A percentile compares a stretch with the other conserved stretches of the same genome.
phyloP scores from a whole-genome alignment of 2,113 vertebrate genomes.

The Pygoscelis antarcticus region DNA sequence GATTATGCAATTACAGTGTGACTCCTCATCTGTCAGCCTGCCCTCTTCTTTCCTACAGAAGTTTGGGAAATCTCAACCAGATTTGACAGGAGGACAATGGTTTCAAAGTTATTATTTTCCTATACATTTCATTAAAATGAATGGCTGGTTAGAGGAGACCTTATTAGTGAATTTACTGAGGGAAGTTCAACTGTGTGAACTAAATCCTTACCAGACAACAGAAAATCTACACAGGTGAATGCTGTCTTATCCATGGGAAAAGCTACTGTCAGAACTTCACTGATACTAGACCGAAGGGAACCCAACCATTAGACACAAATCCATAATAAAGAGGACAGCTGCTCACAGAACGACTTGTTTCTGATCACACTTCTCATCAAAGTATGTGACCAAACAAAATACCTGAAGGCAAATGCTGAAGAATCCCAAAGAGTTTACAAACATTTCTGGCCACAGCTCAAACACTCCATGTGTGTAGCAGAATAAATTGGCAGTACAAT shows the following conservation, averaged over 20 bases:
- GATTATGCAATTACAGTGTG: background rate
- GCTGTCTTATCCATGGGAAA: background rate
- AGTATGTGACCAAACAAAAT: background rate
- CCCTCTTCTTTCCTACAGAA: background rate
- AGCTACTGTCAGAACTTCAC: background rate
- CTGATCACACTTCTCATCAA: background rate
- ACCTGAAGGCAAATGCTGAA: slow-evolving; percentile 21
- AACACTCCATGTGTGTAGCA: background rate
- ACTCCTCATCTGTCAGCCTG: background rate
- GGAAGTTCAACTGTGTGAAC: background rate
- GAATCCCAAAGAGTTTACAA: background rate
- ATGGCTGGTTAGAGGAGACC: background rate
- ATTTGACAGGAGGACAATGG: background rate
- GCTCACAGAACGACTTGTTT: background rate
- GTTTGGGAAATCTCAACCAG: background rate
- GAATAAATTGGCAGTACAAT: background rate
- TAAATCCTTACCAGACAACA: background rate
- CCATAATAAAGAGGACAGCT: background rate
- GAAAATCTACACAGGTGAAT: background rate
- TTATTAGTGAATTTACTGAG: background rate
- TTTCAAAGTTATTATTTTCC: background rate
- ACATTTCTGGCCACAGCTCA: background rate
- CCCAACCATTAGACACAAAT: background rate
- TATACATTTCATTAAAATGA: background rate
- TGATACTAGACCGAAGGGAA: background rate